Evolutionary conservation across 1,140 invertebrate species (phyloP).

Genomic region (Drosophila ficusphila): DNA sequence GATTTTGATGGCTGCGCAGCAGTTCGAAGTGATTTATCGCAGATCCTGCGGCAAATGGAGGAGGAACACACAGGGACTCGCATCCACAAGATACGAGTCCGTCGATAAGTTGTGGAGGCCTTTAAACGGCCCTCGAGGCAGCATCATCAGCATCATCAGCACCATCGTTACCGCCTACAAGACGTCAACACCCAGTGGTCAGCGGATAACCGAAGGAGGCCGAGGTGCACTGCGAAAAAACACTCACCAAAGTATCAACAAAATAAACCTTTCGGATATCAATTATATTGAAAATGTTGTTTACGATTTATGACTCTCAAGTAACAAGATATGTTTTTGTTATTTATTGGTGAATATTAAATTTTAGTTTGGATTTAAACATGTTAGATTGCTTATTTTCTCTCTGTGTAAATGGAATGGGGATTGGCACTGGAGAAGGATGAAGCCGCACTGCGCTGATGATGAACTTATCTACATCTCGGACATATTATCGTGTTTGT

Average conservation of each 20-base stretch:
- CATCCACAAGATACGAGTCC: slow-evolving; percentile 57
- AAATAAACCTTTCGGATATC: too few relatives aligned
- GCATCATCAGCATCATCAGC: slow-evolving; percentile 8
- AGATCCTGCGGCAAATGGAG: slow-evolving; percentile 72
- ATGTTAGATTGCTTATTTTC: too few relatives aligned
- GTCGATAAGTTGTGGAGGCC: slow-evolving; percentile 72
- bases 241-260: not conserved
- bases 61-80: slow-evolving; percentile 4
- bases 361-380: too few relatives aligned
- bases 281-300: too few relatives aligned
- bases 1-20: slow-evolving; percentile 64
- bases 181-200: slow-evolving; percentile 68
- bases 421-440: slow-evolving; percentile 1
- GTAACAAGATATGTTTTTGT: too few relatives aligned
- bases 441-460: slow-evolving; percentile 31
- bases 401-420: not conserved
- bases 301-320: too few relatives aligned
- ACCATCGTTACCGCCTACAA: slow-evolving; percentile 65
- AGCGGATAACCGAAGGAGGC: slow-evolving; percentile 1
- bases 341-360: too few relatives aligned
- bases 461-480: slow-evolving; percentile 78
- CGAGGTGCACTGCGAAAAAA: not conserved
- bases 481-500: slow-evolving; percentile 54
- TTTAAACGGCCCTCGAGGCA: slow-evolving; percentile 69
- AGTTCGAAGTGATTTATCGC: slow-evolving; percentile 77